These are phyloP conservation scores for Eupelmus urozonus DNA, from an alignment of 2,888 invertebrate genomes.

Conservation along the genomic window DNA sequence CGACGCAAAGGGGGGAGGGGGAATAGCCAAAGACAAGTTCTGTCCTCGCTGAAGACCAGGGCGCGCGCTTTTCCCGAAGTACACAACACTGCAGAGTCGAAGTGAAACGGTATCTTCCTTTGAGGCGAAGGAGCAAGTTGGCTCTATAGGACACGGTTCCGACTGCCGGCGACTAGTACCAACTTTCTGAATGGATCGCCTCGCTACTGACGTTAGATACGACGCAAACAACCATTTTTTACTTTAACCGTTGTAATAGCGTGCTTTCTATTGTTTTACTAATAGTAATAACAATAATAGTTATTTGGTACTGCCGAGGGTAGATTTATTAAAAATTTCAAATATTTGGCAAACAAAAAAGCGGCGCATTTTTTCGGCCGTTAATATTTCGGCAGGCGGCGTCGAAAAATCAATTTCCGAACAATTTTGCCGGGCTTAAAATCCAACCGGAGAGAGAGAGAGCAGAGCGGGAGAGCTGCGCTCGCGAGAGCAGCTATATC, in stretches of 20 bases:
- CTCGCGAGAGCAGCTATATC: neutral
- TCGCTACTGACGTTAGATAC: neutral
- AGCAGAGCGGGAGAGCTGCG: constrained; percentile 1
- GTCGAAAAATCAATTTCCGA: neutral
- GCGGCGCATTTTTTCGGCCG: no score
- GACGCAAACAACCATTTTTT: no score
- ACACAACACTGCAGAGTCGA: no score
- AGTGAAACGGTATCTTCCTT: neutral
- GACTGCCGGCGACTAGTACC: constrained; percentile 22
- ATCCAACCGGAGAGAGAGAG: constrained; percentile 19
- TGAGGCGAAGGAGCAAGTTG: neutral
- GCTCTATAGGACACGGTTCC: neutral
- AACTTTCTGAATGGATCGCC: constrained; percentile 25
- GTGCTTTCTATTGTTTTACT: no score
- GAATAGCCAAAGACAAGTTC: constrained; percentile 17
- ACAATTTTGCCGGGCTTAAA: constrained; percentile 25
- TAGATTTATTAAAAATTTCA: no score
- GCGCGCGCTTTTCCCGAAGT: constrained; percentile 16
- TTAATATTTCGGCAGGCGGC: no score
- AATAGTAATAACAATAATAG: no score
- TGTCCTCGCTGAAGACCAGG: constrained; percentile 40
- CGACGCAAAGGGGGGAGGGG: neutral
- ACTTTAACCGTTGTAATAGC: no score
- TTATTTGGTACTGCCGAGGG: no score
- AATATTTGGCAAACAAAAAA: no score